Evolutionary conservation across 2,797 vertebrate species (phyloP), one percentile per base, ranked within the genome.

Genomic region (Eurystomus glaucurus): DNA sequence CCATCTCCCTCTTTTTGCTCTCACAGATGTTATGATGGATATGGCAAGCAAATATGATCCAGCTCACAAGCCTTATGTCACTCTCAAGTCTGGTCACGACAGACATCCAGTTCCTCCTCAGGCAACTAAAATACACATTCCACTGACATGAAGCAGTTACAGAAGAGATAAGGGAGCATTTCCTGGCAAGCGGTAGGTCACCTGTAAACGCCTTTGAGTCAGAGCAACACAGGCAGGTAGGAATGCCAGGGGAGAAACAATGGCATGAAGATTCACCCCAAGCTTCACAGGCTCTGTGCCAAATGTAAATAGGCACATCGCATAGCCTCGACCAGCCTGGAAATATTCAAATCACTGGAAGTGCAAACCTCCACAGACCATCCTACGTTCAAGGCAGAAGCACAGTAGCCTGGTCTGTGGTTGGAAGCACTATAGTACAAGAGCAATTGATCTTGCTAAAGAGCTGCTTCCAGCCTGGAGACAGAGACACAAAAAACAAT

Each of bases 81-180:
- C 28, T 66, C 43, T 89, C 33, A 28, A 85, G 52, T 41, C 64
- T 70, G 39, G 31, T 71, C 64, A 54, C 64, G 48, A 68, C 39
- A 50, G 85, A 92, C 65, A 52, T 71, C 39, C 33, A 64, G 14
- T 25, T 90, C 79, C 45, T 88, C 33, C 76, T 75, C 45, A 50
- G 39, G 51, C 69, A 95, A 69, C 79, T 90, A 84, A 92, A 93
- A 96, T 68, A 33, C 76, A 64, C 69, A 57, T 92, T 93, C 51
- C 45, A 37, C 41, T 83, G 76, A 74, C 82, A 16, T 4, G 14
- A 11, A 45, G 75, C 65, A 86, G 50, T 45, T 26, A 3, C 35
- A 57, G 35, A 92, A 51, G 43, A 94, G 85, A 68, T 91, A 74
- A 95, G 33, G 33, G 25, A 93, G 33, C 14, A 20, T 54, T 96